Evolutionary conservation across 1,140 invertebrate species (phyloP).

Genomic region (Drosophila obscura): DNA sequence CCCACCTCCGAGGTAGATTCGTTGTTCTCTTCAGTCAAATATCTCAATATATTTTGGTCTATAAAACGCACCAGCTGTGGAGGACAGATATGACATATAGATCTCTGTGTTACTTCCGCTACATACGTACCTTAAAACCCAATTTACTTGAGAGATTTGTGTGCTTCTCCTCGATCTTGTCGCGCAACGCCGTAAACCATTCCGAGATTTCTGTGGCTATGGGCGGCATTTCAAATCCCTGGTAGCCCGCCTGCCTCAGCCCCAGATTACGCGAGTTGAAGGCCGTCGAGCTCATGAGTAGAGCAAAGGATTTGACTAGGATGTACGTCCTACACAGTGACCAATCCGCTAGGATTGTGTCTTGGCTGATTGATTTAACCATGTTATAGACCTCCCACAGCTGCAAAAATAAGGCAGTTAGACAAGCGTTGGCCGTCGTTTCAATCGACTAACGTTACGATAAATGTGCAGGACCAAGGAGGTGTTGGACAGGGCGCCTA

Average conservation of each 20-base stretch:
- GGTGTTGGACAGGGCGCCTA: constrained; percentile 30
- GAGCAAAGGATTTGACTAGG: constrained; percentile 41
- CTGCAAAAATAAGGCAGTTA: constrained; percentile 17
- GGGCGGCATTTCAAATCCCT: constrained; percentile 55
- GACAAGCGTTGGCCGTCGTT: too few relatives aligned
- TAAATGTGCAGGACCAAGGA: constrained; percentile 53
- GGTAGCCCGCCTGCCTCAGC: constrained; percentile 52
- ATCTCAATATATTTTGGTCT: constrained; percentile 54
- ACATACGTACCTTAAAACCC: constrained; percentile 25
- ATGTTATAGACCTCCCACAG: constrained; percentile 58
- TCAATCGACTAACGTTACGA: constrained; percentile 46
- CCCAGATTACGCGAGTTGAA: constrained; percentile 37
- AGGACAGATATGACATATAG: not conserved
- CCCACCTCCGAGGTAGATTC: constrained; percentile 52
- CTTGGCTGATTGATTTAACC: constrained; percentile 37
- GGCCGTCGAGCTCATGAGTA: constrained; percentile 46
- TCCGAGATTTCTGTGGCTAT: constrained; percentile 10
- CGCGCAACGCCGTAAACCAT: constrained; percentile 52
- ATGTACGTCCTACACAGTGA: constrained; percentile 39
- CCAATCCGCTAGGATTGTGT: constrained; percentile 48
- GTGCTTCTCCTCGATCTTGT: constrained; percentile 52
- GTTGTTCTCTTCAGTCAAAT: constrained; percentile 38
- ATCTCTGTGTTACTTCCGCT: too few relatives aligned
- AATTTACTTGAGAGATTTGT: constrained; percentile 21
- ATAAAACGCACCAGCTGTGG: constrained; percentile 51